Base-by-base conservation (phyloP, 2,113 vertebrate species). In the Chaenogobius annularis region DNA sequence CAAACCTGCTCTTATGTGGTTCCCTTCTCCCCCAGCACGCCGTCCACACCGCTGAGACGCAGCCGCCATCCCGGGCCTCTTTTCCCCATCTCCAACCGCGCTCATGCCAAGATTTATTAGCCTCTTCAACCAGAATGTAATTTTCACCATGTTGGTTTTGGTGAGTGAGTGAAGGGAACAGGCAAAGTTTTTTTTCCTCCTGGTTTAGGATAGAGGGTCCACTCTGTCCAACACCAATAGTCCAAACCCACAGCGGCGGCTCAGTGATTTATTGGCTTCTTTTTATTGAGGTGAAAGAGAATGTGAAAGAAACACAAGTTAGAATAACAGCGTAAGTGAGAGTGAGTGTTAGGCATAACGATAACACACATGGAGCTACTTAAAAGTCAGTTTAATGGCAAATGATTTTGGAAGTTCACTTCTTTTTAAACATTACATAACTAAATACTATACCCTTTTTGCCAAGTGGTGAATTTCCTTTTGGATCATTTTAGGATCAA, bases 111-210 rank as follows among this genome's bases (percentile, higher is more conserved):
- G 86, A 93, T 91, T 92, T 92, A 92, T 92, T 91, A 78, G 80
- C 77, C 82, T 81, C 83, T 80, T 88, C 70, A 81, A 90, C 88
- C 87, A 74, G 88, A 85, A 90, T 89, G 90, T 87, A 80, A 91
- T 91, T 90, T 91, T 91, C 87, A 92, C 87, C 83, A 81, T 91
- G 88, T 90, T 92, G 84, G 83, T 80, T 92, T 90, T 90, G 86
- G 63, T 73, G 66, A 88, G 78, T 79, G 69, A 79, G 61, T 66
- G 63, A 65, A 40, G 85, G 82, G 75, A 72, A n/a, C 37, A 67
- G 79, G 66, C 66, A 72, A 69, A 65, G 17, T 23, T 78, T 73
- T 54, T 69, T 43, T 56, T 46, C 81, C 78, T 83, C 85, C 81
- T 80, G 83, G 61, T 63, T 63, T 11, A 66, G 55, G 76, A 81